Evolutionary conservation across 2,888 invertebrate species (phyloP), one percentile per base, ranked within the genome.

Genomic region (Rhaphigaster nebulosa): DNA sequence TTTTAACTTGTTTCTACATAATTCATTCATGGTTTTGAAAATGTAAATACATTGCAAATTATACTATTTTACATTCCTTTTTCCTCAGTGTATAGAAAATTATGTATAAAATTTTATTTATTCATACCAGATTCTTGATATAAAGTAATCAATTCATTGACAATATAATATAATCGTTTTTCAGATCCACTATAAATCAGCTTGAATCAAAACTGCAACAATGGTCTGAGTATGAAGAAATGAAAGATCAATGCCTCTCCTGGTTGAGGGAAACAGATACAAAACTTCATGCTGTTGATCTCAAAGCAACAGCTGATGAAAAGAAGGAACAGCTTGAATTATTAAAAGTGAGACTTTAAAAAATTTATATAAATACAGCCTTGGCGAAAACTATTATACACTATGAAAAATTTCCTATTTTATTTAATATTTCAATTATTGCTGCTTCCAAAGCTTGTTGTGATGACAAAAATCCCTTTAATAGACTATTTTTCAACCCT

Each of bases 221-320:
- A 93, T 99, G 98, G 98, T 96, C 96, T 90, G 98, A 98, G 93
- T 98, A 98, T 93, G 99, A 99, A 93, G 95, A 95, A 38, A 94
- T 97, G 93, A 97, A 97, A 93, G 98, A 98, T 93, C 96, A 96
- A 92, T 98, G 98, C 92, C 94, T 97, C 91, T 94, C 95, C 56
- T 99, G 98, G 98, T 96, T 99, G 90, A 95, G 98, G 92, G 97
- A 97, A 91, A 97, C 97, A 0, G 98, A 99, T 93, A 97, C 96
- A 38, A 96, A 96, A 93, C 95, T 99, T 45, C 98, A 98, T 93
- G 97, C 97, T 26, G 96, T 98, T 18, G 98, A 98, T 93, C 94
- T 98, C 56, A 98, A 98, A 93, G 95, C 97, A 0, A 97, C 96
- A 18, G 94, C 98, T 80, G 94, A 95, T 8, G 97, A 98, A 93